phyloP scores from a whole-genome alignment of 2,113 vertebrate species.

The Conger conger region DNA sequence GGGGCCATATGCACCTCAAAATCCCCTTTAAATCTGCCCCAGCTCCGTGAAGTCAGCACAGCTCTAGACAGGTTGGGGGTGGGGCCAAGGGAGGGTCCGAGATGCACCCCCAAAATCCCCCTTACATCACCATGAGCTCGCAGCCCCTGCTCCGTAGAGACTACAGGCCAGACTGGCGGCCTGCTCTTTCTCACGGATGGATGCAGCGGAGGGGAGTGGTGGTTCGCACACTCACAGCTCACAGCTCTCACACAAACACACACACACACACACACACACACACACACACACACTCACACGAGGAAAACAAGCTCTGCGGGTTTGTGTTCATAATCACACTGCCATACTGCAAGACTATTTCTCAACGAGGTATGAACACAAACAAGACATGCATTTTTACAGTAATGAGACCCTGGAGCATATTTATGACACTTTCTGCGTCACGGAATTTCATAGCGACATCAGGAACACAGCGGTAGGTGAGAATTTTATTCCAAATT shows the following conservation, averaged over 20 bases:
- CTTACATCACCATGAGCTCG: constrained; percentile 53
- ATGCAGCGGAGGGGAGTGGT: constrained; percentile 20
- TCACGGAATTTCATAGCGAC: too few relatives aligned
- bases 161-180: constrained; percentile 35
- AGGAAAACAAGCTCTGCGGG: background rate
- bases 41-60: too few relatives aligned
- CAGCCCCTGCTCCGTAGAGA: constrained; percentile 39
- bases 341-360: background rate
- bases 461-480: too few relatives aligned
- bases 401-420: background rate
- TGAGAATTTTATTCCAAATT: too few relatives aligned
- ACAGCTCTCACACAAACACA: background rate
- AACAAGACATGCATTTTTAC: background rate
- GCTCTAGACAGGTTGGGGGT: too few relatives aligned
- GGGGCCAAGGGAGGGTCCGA: background rate
- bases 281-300: background rate
- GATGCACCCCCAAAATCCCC: constrained; percentile 48
- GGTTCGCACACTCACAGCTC: constrained; percentile 13
- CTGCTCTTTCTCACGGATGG: constrained; percentile 5
- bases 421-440: too few relatives aligned
- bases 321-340: background rate
- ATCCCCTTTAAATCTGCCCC: too few relatives aligned
- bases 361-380: background rate
- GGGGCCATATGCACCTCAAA: too few relatives aligned
- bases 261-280: background rate